A percentile compares a stretch with the other conserved stretches of the same genome.
phyloP scores from a whole-genome alignment of 2,888 invertebrate species.

The Orthosia gracilis region DNA sequence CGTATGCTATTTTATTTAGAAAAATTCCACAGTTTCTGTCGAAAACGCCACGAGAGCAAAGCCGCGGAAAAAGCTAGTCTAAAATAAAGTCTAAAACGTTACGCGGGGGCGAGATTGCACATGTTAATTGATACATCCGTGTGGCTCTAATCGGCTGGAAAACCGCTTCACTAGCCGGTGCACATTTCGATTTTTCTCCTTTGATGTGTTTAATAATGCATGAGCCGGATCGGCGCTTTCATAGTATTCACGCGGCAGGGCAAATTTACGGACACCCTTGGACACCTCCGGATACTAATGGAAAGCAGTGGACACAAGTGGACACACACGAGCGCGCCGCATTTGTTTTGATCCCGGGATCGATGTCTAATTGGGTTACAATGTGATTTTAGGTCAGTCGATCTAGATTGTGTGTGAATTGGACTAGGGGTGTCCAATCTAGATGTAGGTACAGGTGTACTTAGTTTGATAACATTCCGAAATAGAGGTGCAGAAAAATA shows the following conservation, averaged over 20 bases:
- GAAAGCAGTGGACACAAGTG: conserved; percentile 9
- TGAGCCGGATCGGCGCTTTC: conserved; percentile 81
- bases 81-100: conserved; percentile 27
- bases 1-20: too few relatives aligned
- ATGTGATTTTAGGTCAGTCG: conserved; percentile 60
- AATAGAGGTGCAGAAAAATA: background rate
- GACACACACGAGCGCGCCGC: conserved; percentile 53
- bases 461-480: conserved; percentile 3
- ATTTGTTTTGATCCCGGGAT: conserved; percentile 64
- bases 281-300: conserved; percentile 24
- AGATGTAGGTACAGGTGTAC: background rate
- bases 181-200: conserved; percentile 91
- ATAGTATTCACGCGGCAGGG: conserved; percentile 68
- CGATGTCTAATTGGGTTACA: conserved; percentile 68
- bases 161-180: conserved; percentile 88
- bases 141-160: conserved; percentile 87
- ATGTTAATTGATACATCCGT: conserved; percentile 87
- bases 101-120: conserved; percentile 68
- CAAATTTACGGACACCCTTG: conserved; percentile 63
- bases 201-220: conserved; percentile 91
- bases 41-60: too few relatives aligned
- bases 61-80: too few relatives aligned
- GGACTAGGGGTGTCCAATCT: conserved; percentile 27
- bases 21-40: too few relatives aligned
- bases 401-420: conserved; percentile 43